Base-by-base conservation (phyloP, 2,888 invertebrate genomes). In the Agriopis aurantiaria region DNA sequence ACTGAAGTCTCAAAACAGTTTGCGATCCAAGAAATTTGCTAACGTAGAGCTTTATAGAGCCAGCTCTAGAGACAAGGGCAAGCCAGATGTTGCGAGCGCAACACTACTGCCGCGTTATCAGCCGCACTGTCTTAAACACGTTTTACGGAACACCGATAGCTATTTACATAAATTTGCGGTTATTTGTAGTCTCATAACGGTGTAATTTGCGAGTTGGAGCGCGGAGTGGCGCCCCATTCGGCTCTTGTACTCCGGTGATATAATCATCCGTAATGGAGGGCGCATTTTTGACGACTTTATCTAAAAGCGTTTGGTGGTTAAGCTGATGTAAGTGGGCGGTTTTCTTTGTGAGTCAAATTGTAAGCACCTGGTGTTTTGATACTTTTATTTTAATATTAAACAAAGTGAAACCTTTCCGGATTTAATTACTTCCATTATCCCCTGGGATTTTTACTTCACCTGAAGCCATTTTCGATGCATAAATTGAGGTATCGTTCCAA, bases 121-220 rank as follows among this genome's bases (percentile, higher is more conserved):
- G 86, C 85, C 81, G 83, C 82, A 81, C 82, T 86, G 85, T 88
- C 90, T 89, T 89, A 87, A 90, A 90, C 88, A 89, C 87, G 88
- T 89, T 91, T 88, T 87, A 89, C 87, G 87, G 88, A 86, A 90
- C 88, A 82, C 82, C 87, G 88, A 90, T 89, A 88, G 88, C 88
- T 87, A 91, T 91, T 88, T 91, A 88, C 91, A 91, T 91, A 91
- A 92, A 91, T 91, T 91, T 90, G 89, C 84, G 88, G 88, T 89
- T 91, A 90, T 89, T 90, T 89, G 89, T 89, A 84, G 87, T 87
- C 87, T 86, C 86, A 89, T 89, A 90, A 88, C 86, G 84, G 85
- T 80, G 89, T 88, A 88, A 91, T 91, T 91, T 90, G 89, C 85
- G 87, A 83, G 81, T 84, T 85, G 40, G 82, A 83, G 85, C 81